Evolutionary conservation across 64 coral and sea anemone genomes (phyloP), one percentile per base, ranked within the genome.

Genomic region (Porites australiensis): DNA sequence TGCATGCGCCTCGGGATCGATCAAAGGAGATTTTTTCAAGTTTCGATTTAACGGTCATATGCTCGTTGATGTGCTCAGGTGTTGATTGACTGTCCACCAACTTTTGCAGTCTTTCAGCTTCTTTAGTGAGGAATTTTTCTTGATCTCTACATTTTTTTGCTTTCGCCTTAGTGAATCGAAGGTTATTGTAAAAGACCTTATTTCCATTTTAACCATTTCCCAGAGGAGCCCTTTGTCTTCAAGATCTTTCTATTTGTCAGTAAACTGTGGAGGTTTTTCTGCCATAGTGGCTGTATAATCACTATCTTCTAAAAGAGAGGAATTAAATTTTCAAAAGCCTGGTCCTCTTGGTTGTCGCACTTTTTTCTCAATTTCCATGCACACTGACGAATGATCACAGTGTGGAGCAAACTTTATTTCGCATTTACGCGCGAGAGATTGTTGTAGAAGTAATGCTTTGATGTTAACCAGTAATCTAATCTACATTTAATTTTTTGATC

Each of bases 201-300:
- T 78, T 78, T 78, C 27, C 48, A 53, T 53, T 78, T 78, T 78
- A 45, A 78, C 13, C 47, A 78, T 15, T 20, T 78, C 75, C 75
- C 75, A 78, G 8, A 53, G 13, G 13, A 78, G 47, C 50, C 54
- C 48, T 78, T 50, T 53, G 44, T 78, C n/a, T 8, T 53, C 13
- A 48, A 78, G 16, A 11, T 53, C 18, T 53, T 78, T 16, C 10
- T 78, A 18, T 7, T 45, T 78, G 16, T 78, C 47, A 60, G 3
- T 83, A 15, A 57, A 57, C n/a, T n/a, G n/a, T n/a, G n/a, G n/a
- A n/a, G n/a, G n/a, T n/a, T n/a, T n/a, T n/a, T n/a, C n/a, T n/a
- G n/a, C n/a, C n/a, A n/a, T n/a, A n/a, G n/a, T n/a, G n/a, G n/a
- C n/a, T n/a, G n/a, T n/a, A n/a, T n/a, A n/a, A n/a, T n/a, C n/a